A percentile compares a stretch with the other conserved stretches of the same genome.
phyloP scores from a whole-genome alignment of 2,888 invertebrate genomes.

The Eupeodes latifasciatus region DNA sequence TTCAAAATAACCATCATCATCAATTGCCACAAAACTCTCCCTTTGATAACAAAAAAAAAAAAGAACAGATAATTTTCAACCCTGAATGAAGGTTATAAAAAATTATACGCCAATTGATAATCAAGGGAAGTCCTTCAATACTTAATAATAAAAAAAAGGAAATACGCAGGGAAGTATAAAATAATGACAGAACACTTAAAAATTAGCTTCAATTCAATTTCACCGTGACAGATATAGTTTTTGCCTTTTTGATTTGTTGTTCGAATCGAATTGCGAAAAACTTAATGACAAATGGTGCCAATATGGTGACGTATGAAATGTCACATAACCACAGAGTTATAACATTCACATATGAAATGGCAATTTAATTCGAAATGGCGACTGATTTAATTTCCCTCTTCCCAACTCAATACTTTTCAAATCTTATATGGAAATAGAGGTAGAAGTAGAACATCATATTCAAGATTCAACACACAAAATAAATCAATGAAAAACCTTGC shows the following conservation, averaged over 20 bases:
- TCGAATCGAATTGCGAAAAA: conserved; percentile 35
- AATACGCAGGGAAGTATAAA: background rate
- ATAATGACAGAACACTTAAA: conserved; percentile 31
- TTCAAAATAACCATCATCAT: conserved; percentile 27
- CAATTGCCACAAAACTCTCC: conserved; percentile 33
- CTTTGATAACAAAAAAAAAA: conserved; percentile 26
- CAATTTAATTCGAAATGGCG: conserved; percentile 28
- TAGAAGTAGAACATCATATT: background rate
- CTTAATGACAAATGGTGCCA: conserved; percentile 36
- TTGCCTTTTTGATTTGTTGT: conserved; percentile 18
- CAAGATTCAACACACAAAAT: conserved; percentile 15
- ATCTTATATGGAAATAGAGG: background rate
- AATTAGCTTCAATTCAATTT: conserved; percentile 36
- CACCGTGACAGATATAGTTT: background rate
- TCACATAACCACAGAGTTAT: background rate
- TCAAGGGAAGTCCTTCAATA: conserved; percentile 17
- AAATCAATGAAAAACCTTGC: conserved; percentile 22
- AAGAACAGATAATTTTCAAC: background rate
- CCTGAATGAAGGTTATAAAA: conserved; percentile 1
- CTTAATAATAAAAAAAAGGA: conserved; percentile 1
- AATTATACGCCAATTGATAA: conserved; percentile 28
- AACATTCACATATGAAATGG: background rate
- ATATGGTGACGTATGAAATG: background rate
- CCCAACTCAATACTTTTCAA: background rate
- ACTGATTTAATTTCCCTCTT: conserved; percentile 28